These are phyloP conservation scores for Caenorhabditis sp. DNA, from an alignment of 2,888 invertebrate species.

Conservation along the genomic window DNA sequence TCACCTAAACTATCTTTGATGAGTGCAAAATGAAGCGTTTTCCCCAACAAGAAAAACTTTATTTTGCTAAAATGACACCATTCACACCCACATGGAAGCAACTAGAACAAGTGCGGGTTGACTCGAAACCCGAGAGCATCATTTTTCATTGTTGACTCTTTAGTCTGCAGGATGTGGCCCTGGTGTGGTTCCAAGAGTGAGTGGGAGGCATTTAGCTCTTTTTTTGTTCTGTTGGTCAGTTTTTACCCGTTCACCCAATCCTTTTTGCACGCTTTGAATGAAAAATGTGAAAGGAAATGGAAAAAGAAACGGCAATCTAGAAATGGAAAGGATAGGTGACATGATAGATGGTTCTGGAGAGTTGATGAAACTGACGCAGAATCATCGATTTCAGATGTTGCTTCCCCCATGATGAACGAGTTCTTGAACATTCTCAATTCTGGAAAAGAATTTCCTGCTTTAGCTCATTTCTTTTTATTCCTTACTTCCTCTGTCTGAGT, in stretches of 20 bases:
- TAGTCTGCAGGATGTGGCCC: conserved; percentile 23
- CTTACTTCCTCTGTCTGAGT: background rate
- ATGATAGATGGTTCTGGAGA: conserved; percentile 41
- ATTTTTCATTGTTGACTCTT: conserved; percentile 50
- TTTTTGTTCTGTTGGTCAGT: conserved; percentile 22
- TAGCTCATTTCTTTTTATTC: conserved; percentile 1
- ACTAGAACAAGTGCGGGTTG: conserved; percentile 39
- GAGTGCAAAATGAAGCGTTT: conserved; percentile 35
- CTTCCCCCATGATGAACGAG: conserved; percentile 33
- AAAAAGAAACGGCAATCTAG: background rate
- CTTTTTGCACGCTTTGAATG: conserved; percentile 41
- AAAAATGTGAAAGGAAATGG: conserved; percentile 6
- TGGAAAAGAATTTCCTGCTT: too few relatives aligned
- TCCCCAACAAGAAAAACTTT: conserved; percentile 11
- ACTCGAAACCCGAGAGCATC: conserved; percentile 59
- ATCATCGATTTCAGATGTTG: background rate
- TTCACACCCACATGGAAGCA: conserved; percentile 40
- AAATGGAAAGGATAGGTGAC: conserved; percentile 22
- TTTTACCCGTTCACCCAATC: conserved; percentile 12
- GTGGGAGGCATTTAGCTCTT: conserved; percentile 26
- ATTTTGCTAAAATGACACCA: conserved; percentile 48
- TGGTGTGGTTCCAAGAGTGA: background rate
- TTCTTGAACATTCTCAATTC: background rate
- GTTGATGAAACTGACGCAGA: conserved; percentile 1
- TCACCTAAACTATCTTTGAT: conserved; percentile 50